Conservation (phyloP, 2,888 invertebrate species). For the Mimumesa dahlbomi region DNA sequence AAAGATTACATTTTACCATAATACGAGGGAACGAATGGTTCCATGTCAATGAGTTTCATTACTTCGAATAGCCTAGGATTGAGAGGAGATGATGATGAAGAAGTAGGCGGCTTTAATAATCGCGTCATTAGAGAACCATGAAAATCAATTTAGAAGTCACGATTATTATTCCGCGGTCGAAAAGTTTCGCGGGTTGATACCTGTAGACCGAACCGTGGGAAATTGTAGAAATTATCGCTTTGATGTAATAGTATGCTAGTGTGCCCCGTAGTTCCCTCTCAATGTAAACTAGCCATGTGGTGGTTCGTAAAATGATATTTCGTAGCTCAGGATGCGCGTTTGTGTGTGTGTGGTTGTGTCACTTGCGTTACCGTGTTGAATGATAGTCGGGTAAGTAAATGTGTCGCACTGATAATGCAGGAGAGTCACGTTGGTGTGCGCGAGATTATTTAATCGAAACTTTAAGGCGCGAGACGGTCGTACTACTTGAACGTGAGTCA, state of each 20-base stretch:
- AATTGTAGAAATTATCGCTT: not conserved
- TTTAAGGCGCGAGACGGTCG: not conserved
- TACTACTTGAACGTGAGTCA: not conserved
- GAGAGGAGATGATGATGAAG: no score
- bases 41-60: no score
- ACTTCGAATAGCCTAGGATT: no score
- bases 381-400: not conserved
- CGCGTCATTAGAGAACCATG: no score
- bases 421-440: not conserved
- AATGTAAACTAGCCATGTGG: no score
- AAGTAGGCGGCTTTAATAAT: no score
- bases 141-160: no score
- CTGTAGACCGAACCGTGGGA: not conserved
- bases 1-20: no score
- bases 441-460: constrained; percentile 21
- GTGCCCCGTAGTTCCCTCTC: no score
- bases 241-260: not conserved
- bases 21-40: no score
- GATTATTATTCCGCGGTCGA: no score
- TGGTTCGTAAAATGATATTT: constrained; percentile 23
- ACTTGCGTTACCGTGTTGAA: constrained; percentile 15
- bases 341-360: not conserved
- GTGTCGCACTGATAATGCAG: not conserved
- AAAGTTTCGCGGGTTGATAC: not conserved
- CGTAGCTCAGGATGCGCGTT: not conserved